Evolutionary conservation across 1,140 invertebrate genomes (phyloP), one percentile per base, ranked within the genome.

Genomic region (Helicoverpa zea): DNA sequence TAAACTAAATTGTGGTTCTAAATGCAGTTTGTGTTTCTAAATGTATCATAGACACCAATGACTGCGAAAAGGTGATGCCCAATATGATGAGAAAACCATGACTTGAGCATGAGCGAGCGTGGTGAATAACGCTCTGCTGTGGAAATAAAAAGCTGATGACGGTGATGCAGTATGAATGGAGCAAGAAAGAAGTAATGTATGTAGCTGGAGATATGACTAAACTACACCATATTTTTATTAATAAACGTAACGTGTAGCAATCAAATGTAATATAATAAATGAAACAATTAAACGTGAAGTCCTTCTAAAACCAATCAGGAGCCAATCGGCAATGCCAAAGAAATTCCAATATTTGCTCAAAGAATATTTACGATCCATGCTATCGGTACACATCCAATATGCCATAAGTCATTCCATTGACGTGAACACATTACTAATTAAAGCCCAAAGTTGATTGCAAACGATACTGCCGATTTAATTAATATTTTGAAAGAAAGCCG

Each of bases 371-470:
- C 86, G 80, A 82, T 70, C 58, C 68, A 66, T 30, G 80, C 70
- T 66, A 66, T 68, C 63, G 78, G 63, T 54, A 81, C 79, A 81
- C 56, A 64, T 70, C 82, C 84, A 87, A 89, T 89, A 86, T 79
- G 78, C 85, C 80, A 86, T 88, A 88, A 89, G 83, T 90, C 89
- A 90, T 90, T 14, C 56, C 49, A 3, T 43, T 77, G 52, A 70
- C 66, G 73, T 52, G 80, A 18, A 83, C 86, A 86, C 79, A 83
- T 89, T 81, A 90, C 87, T 88, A 89, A 90, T 90, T 89, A 90
- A 89, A 85, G 29, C 83, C 66, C 54, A 84, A 85, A 86, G 83
- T 87, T 83, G 83, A 87, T 85, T 86, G 85, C 84, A 79, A 72
- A 86, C 81, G 63, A 82, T 70, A 85, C 80, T 83, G 82, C 54